Base-by-base conservation (phyloP, 2,797 vertebrate genomes). In the Trematomus bernacchii region DNA sequence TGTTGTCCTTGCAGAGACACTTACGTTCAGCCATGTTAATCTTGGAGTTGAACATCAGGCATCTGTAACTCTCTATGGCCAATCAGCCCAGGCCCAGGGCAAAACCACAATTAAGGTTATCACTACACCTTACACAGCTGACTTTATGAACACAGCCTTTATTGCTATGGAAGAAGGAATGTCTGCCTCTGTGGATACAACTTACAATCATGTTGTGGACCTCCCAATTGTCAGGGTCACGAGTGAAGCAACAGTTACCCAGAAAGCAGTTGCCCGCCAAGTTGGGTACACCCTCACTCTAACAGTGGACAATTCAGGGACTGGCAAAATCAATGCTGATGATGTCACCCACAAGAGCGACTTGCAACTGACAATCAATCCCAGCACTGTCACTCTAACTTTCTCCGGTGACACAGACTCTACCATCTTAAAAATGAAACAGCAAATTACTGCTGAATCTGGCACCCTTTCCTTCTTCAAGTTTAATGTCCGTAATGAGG, bases 41-140 rank as follows among this genome's bases (percentile, higher is more conserved):
- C 72, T 98, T 67, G 93, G 89, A 82, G 78, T 95, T 75, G 95
- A 98, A 16, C 97, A 98, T 77, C 91, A 87, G 21, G 93, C 89
- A 73, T 95, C 96, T 88, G 43, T 97, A 1, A 75, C 91, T 15
- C 89, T 97, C 83, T 94, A 94, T 82, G 93, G 92, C 54, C 83
- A 82, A 55, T 94, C 94, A 1, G 87, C 94, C 63, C 94, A 96
- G 84, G 95, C 94, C 50, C 94, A 93, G 88, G 91, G 94, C 71
- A 94, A 94, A 87, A 97, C 96, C 0, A 86, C 79, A 59, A 85
- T 96, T 63, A 96, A 92, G 62, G 85, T 97, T 18, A 73, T 59
- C 23, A 94, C 94, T 47, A 57, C 67, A 6, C 94, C 94, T 76
- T 98, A 96, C 84, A 92, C 79, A 10, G 50, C 96, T 76, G 91